These are phyloP conservation scores for Ips typographus DNA, from an alignment of 1,140 invertebrate genomes.

Conservation along the genomic window DNA sequence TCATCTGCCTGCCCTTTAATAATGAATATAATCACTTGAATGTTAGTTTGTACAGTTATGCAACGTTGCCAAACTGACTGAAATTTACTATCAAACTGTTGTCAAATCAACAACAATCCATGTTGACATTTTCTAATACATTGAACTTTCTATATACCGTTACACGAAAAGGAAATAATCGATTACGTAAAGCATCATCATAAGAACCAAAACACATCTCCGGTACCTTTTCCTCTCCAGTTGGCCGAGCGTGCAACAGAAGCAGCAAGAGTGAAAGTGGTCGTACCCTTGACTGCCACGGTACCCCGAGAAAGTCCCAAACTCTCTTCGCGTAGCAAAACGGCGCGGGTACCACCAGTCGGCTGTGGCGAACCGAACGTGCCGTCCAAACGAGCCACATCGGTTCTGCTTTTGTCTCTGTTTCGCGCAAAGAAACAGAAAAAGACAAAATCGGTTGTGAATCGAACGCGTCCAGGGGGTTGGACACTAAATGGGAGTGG, in stretches of 20 bases:
- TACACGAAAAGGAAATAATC: background rate
- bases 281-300: conserved; percentile 18
- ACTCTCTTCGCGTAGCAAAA: conserved; percentile 16
- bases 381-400: background rate
- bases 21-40: too few relatives aligned
- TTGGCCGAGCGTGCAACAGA: conserved; percentile 17
- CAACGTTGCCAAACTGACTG: background rate
- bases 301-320: conserved; percentile 21
- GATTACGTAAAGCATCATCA: background rate
- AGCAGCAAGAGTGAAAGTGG: conserved; percentile 36
- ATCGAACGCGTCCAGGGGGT: background rate
- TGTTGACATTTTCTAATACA: background rate
- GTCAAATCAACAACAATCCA: background rate
- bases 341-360: conserved; percentile 18
- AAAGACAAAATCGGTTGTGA: background rate
- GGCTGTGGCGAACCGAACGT: conserved; percentile 16
- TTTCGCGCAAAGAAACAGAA: background rate
- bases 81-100: background rate
- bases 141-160: background rate
- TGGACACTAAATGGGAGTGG: conserved; percentile 46
- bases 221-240: conserved; percentile 11
- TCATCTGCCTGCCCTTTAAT: too few relatives aligned
- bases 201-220: background rate
- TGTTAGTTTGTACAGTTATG: too few relatives aligned
- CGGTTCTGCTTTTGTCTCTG: conserved; percentile 4